These are phyloP conservation scores for Leptinotarsa undecemlineata DNA, from an alignment of 1,140 invertebrate species.

Conservation along the genomic window DNA sequence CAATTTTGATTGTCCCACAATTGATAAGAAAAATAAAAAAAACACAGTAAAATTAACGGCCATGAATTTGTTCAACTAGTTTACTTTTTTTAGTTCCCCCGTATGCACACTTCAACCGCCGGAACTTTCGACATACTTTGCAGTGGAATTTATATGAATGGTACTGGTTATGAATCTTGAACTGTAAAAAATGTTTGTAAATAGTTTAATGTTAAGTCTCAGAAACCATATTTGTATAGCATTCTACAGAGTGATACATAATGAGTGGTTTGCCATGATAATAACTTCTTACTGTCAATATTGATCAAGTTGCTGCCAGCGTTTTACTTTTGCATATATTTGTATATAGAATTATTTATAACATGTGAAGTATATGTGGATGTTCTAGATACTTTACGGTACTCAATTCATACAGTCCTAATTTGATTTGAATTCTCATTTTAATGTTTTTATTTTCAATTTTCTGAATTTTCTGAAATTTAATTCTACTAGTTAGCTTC, in stretches of 20 bases:
- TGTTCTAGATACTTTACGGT: no score
- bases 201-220: neutral
- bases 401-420: no score
- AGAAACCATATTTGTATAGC: conserved; percentile 3
- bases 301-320: neutral
- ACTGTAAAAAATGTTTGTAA: conserved; percentile 3
- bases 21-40: no score
- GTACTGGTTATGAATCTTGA: neutral
- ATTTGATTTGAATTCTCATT: no score
- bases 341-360: neutral
- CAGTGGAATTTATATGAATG: neutral
- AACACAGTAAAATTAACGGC: no score
- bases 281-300: conserved; percentile 3
- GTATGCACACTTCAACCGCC: neutral
- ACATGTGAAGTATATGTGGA: neutral
- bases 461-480: no score
- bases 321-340: neutral
- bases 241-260: conserved; percentile 2
- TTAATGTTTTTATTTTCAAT: no score
- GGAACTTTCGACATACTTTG: neutral
- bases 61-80: no score
- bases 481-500: no score
- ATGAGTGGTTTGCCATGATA: neutral
- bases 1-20: no score
- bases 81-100: no score